Base-by-base conservation (phyloP, 2,797 vertebrate genomes). In the Triplophysa yarkandensis region DNA sequence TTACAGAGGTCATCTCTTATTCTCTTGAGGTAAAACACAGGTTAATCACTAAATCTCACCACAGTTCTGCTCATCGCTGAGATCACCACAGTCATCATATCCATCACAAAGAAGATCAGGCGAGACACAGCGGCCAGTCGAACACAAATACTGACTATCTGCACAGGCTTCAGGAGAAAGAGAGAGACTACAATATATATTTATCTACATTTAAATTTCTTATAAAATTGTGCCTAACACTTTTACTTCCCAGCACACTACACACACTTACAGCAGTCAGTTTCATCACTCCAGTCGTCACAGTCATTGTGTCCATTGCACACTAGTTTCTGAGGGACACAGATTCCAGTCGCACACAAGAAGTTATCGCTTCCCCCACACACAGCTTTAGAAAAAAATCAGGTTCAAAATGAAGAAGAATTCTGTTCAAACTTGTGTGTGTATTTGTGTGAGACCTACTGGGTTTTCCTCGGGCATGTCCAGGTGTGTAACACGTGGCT, bases 261-360 rank as follows among this genome's bases (percentile, higher is more conserved):
- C 1, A 48, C 17, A 19, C 17, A 89, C 93, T 83, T 90, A 98
- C 96, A 93, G 72, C 97, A 98, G 62, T 92, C 89, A 0, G 90
- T 80, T 74, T 98, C 95, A 7, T 98, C 97, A 2, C 96, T 98
- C 97, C 97, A 98, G 70, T 98, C 97, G 14, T 92, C 93, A 14
- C 97, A 98, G 89, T 98, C 97, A 0, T 98, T 98, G 90, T 94
- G 95, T 39, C 96, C 93, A 0, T 98, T 98, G 70, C 97, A 98
- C 61, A 92, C 92, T 63, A 98, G 89, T 71, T 94, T 96, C 83
- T 88, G 88, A 1, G 93, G 90, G 74, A 98, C 79, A 41, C 97
- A 98, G 74, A 95, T 83, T 23, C 95, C 95, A 0, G 90, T 95
- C 54, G 90, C 81, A 63, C 97, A 98, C 81, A 94, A 89, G 71